These are phyloP conservation scores for Lonchura striata DNA, from an alignment of 2,113 vertebrate genomes.

Conservation along the genomic window DNA sequence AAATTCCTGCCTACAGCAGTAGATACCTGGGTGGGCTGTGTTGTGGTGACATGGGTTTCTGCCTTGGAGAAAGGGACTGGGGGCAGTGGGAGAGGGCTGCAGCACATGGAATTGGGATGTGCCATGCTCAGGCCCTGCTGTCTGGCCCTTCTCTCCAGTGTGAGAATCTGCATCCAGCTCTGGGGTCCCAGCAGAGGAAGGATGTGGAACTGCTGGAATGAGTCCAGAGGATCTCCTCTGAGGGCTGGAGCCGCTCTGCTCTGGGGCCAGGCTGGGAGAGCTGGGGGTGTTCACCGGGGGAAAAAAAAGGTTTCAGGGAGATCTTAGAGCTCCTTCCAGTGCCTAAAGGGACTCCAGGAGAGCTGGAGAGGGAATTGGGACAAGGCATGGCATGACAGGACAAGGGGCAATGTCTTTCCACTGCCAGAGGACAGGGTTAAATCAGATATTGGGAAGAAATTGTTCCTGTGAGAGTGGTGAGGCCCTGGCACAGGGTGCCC, in stretches of 20 bases:
- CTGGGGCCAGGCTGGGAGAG: not conserved
- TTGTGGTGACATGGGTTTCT: fast-evolving
- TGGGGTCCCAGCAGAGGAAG: not conserved
- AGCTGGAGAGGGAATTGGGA: not conserved
- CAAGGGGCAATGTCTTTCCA: not conserved
- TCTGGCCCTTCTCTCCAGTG: not conserved
- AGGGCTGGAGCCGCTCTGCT: not conserved
- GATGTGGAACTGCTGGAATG: fast-evolving
- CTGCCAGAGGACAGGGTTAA: fast-evolving
- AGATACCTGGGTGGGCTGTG: not conserved
- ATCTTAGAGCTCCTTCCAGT: fast-evolving
- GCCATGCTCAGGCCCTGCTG: fast-evolving
- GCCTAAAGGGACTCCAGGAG: not conserved
- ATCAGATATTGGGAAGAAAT: not conserved
- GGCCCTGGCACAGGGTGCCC: not conserved
- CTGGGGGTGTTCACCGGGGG: not conserved
- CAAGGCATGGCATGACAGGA: not conserved
- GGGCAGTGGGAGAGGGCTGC: not conserved
- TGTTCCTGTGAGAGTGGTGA: fast-evolving
- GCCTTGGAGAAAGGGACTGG: fast-evolving
- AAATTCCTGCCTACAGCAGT: not conserved
- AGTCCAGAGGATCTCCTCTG: not conserved
- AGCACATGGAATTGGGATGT: not conserved
- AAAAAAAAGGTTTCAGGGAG: not conserved
- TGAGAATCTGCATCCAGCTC: not conserved